phyloP scores from a whole-genome alignment of 2,888 invertebrate species.

The Piscicola geometra region DNA sequence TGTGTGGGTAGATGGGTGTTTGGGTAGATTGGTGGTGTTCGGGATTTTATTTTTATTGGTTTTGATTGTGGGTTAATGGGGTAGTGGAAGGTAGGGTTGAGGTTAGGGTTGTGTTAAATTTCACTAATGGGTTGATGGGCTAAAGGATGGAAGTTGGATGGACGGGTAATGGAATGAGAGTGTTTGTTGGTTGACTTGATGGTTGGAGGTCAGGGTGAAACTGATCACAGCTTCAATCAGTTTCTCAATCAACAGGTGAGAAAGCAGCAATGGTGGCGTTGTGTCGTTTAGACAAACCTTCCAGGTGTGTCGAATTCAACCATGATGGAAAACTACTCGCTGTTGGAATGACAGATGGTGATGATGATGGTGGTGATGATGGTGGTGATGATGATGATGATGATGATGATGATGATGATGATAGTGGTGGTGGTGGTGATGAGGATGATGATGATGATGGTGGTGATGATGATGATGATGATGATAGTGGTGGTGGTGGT shows the following conservation, averaged over 20 bases:
- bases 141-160: too few species aligned
- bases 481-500: not conserved
- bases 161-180: too few species aligned
- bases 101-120: too few species aligned
- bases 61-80: too few species aligned
- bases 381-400: conserved; percentile 21
- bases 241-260: conserved; percentile 38
- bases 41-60: too few species aligned
- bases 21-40: not conserved
- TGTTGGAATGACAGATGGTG: conserved; percentile 57
- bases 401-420: conserved; percentile 14
- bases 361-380: conserved; percentile 1
- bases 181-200: too few species aligned
- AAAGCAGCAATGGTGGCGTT: conserved; percentile 50
- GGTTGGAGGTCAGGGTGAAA: too few species aligned
- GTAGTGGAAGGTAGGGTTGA: too few species aligned
- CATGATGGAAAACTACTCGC: conserved; percentile 55
- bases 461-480: conserved; percentile 21
- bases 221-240: not conserved
- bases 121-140: too few species aligned
- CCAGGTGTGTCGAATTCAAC: conserved; percentile 54
- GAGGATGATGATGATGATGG: conserved; percentile 35
- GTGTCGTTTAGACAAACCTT: conserved; percentile 52
- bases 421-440: not conserved
- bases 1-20: not conserved